Base-by-base conservation (phyloP, 92 coral and sea anemone species). In the Meandrina meandrites region DNA sequence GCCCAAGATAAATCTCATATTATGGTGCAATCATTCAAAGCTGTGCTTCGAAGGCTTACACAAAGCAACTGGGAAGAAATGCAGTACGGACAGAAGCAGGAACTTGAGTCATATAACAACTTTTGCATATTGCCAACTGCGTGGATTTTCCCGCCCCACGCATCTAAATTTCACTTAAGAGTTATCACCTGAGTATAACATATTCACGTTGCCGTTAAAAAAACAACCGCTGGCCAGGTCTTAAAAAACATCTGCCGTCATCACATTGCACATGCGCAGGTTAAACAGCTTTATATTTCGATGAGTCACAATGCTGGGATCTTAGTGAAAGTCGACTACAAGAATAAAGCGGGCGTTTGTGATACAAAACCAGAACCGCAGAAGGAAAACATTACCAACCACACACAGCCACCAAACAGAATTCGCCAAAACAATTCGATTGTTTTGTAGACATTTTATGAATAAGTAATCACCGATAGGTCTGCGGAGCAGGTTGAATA, bases 1-100 rank as follows among this genome's bases (percentile, higher is more conserved):
- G 62, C 48, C 75, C 19, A 85, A 18, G 40, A 85, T 19, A 76
- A 60, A 21, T 78, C 76, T 76, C 88, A 85, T 85, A 56, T 66
- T 78, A 50, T 57, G 15, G 36, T 5, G 74, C 53, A 77, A 76
- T 76, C n/a, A 28, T 31, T 15, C 14, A 76, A 34, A 85, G 54
- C 48, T 34, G 27, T 48, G 48, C 50, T 45, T 66, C 73, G 75
- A 51, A 62, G 34, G 28, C 7, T 45, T 32, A 7, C n/a, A 67
- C 30, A 77, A 45, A 48, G 42, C 75, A 67, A 66, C 40, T 32
- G 12, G 1, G n/a, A 21, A 24, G 62, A 45, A 73, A 18, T 28
- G 27, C 40, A 19, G 32, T 36, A 4, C 35, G 72, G 24, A 19
- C 14, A 12, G 8, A 40, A 62, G 19, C 57, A 21, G 30, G 64